Evolutionary conservation across 2,888 invertebrate species (phyloP).

Genomic region (Volucella inanis): DNA sequence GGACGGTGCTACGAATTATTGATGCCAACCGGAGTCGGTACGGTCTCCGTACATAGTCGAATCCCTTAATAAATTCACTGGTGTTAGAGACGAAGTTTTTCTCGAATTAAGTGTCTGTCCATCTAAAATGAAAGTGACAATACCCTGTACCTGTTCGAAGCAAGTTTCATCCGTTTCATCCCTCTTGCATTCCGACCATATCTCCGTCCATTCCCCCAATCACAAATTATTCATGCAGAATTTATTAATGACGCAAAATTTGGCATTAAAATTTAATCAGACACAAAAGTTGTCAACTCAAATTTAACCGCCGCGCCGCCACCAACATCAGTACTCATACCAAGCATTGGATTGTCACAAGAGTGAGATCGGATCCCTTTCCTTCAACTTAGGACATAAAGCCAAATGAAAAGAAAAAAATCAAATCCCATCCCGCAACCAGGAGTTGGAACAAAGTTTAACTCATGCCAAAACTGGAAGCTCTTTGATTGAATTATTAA

Average conservation of each 20-base stretch:
- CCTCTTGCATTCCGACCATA: too few species aligned
- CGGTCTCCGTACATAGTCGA: constrained; percentile 2
- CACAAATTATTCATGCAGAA: constrained; percentile 77
- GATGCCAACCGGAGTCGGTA: constrained; percentile 16
- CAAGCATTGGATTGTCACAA: not conserved
- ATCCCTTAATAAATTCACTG: constrained; percentile 51
- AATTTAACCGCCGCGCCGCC: constrained; percentile 67
- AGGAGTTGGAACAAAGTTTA: constrained; percentile 54
- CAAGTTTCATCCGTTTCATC: constrained; percentile 21
- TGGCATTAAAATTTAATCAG: constrained; percentile 82
- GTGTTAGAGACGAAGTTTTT: constrained; percentile 40
- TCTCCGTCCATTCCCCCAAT: constrained; percentile 32
- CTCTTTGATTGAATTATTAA: constrained; percentile 79
- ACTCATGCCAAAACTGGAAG: constrained; percentile 72
- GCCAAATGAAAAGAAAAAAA: constrained; percentile 23
- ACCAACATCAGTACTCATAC: constrained; percentile 4
- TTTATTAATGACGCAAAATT: constrained; percentile 77
- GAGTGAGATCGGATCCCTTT: constrained; percentile 14
- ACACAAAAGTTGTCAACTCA: constrained; percentile 79
- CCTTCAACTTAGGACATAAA: constrained; percentile 36
- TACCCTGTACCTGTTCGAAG: constrained; percentile 42
- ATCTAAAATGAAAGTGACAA: constrained; percentile 58
- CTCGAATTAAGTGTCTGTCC: constrained; percentile 71
- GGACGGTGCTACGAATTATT: constrained; percentile 44
- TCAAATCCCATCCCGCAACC: constrained; percentile 1